Base-by-base conservation (phyloP, 2,888 invertebrate genomes). In the Priocnemis perturbator region DNA sequence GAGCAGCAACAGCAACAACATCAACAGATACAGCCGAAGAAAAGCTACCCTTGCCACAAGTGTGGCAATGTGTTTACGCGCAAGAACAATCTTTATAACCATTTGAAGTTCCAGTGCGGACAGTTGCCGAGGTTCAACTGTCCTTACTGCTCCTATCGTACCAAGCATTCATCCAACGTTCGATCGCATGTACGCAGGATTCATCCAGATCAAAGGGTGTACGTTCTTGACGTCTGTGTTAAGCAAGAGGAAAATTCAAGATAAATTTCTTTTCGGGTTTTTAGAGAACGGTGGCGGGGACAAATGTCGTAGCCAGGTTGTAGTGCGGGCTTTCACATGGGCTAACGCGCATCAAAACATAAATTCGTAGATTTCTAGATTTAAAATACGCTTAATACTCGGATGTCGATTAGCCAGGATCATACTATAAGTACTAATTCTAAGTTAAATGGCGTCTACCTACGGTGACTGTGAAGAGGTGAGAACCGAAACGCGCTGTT, bases 21-120 rank as follows among this genome's bases (percentile, higher is more conserved):
- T 7, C 37, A 37, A 37, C 37, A 37, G 50, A 19, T 50, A 59
- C 63, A 73, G 47, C 60, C 21, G 56, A 74, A 53, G 50, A 60
- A 63, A 20, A 73, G 67, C 17, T 87, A 84, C 58, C 66, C 83
- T 15, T 88, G 87, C 69, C 83, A 80, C n/a, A 85, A 83, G 70
- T 88, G 88, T 71, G 81, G 81, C 61, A 86, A 85, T 64, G 80
- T 81, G 17, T 88, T 88, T 73, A 87, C 84, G 20, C 81, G 87
- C 26, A 85, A 83, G 67, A 86, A 87, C 79, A 88, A 88, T 81
- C 79, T 86, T 50, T 86, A 85, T 66, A 85, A 86, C 73, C 88
- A 88, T 21, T 76, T 86, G 17, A 86, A 86, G 73, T 87, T 86
- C 71, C 87, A 87, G 70, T 90, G 90, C 67, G 89, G 89, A 7